Conservation (phyloP, 2,888 invertebrate species). For the Stenodera caucasica region DNA sequence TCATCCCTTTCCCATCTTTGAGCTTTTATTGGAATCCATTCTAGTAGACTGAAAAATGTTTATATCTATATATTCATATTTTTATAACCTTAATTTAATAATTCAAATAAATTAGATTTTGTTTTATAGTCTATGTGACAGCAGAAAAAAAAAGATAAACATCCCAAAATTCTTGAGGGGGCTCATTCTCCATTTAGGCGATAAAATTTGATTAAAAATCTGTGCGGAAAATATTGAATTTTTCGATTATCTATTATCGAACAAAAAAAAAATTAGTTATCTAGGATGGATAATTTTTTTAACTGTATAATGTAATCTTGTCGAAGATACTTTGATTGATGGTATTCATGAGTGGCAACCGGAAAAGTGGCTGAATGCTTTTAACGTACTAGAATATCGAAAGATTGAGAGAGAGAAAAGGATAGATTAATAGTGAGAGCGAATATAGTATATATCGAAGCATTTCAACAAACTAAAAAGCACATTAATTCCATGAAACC, state of each 20-base stretch:
- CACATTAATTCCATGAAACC: slow-evolving; percentile 28
- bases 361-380: slow-evolving; percentile 36
- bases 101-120: not conserved
- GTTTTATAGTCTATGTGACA: too few species aligned
- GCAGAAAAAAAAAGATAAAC: too few species aligned
- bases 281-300: slow-evolving; percentile 4
- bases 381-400: slow-evolving; percentile 12
- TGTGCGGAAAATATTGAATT: too few species aligned
- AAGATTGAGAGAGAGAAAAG: not conserved
- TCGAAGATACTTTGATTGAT: slow-evolving; percentile 35
- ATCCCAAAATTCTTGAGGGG: too few species aligned
- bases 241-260: too few species aligned
- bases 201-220: not conserved
- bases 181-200: too few species aligned
- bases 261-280: too few species aligned
- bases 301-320: slow-evolving; percentile 25
- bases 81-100: not conserved
- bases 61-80: not conserved
- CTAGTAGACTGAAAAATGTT: not conserved
- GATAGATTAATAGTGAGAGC: not conserved
- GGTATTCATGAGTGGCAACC: slow-evolving; percentile 34
- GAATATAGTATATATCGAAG: slow-evolving; percentile 7
- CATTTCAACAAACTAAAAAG: slow-evolving; percentile 22
- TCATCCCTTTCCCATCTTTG: not conserved
- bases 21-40: not conserved